Conservation (phyloP, 1,140 invertebrate species). For the Anoplolepis gracilipes region DNA sequence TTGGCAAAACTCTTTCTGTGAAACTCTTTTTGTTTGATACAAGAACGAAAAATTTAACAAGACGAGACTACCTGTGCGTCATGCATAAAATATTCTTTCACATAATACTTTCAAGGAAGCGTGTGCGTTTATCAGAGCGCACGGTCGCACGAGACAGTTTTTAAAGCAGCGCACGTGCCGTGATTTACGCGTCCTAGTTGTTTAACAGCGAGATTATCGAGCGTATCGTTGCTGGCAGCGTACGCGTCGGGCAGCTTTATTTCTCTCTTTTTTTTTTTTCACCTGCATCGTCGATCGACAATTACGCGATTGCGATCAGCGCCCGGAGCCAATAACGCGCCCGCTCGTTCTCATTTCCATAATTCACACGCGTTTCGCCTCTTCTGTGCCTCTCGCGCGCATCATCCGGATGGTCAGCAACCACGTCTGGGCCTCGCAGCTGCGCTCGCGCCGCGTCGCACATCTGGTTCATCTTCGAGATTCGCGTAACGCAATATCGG, state of each 20-base stretch:
- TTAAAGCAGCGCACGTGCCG: slow-evolving; percentile 31
- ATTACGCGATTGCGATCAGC: slow-evolving; percentile 75
- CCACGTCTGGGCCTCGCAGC: slow-evolving; percentile 52
- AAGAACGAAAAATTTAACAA: slow-evolving; percentile 6
- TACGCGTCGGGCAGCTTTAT: slow-evolving; percentile 35
- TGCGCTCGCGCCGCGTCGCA: slow-evolving; percentile 40
- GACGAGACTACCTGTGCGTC: not conserved
- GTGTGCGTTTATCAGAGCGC: slow-evolving; percentile 22
- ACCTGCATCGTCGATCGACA: slow-evolving; percentile 64
- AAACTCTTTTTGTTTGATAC: not conserved
- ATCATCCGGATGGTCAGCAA: slow-evolving; percentile 53
- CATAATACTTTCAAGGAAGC: not conserved
- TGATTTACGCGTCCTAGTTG: slow-evolving; percentile 71
- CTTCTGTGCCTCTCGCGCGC: slow-evolving; percentile 32
- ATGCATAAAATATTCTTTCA: not conserved
- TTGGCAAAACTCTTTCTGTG: not conserved
- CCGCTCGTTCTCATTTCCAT: slow-evolving; percentile 73
- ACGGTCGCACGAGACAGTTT: slow-evolving; percentile 9
- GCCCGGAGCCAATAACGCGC: slow-evolving; percentile 67
- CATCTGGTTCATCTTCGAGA: slow-evolving; percentile 62
- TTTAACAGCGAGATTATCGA: slow-evolving; percentile 68
- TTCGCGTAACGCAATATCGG: slow-evolving; percentile 59
- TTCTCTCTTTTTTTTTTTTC: slow-evolving; percentile 24
- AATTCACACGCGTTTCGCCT: slow-evolving; percentile 70
- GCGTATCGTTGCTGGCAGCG: not conserved